Percentiles rank a stretch among this genome's conserved stretches.
phyloP scores from a whole-genome alignment of 2,797 vertebrate genomes.

The Tauraco hartlaubi region DNA sequence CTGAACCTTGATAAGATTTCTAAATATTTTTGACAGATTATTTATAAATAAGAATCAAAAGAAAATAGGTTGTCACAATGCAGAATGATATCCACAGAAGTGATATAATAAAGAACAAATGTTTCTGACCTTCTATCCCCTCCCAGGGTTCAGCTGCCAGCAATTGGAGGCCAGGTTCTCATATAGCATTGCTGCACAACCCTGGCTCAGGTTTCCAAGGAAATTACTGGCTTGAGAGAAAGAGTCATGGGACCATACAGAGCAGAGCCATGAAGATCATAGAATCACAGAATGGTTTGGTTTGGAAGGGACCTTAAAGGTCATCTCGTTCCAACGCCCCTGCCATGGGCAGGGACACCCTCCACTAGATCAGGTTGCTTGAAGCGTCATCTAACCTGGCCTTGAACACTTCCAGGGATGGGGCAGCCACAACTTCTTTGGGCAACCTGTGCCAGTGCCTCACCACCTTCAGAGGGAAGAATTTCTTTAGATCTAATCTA shows the following conservation, averaged over 20 bases:
- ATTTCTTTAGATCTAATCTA: too few species aligned
- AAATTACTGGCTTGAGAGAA: not conserved
- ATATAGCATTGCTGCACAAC: not conserved
- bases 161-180: not conserved
- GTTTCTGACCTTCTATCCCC: not conserved
- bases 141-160: not conserved
- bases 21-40: conserved; percentile 16
- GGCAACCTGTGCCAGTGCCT: too few species aligned
- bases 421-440: too few species aligned
- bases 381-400: too few species aligned
- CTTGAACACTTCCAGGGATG: too few species aligned
- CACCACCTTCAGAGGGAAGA: too few species aligned
- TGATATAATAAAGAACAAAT: not conserved
- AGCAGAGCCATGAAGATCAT: not conserved
- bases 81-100: not conserved
- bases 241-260: not conserved
- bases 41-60: conserved; percentile 7
- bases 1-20: conserved; percentile 14
- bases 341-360: too few species aligned
- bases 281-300: too few species aligned
- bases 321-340: too few species aligned
- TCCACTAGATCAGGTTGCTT: too few species aligned
- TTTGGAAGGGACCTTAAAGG: too few species aligned
- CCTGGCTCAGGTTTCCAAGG: not conserved
- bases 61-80: conserved; percentile 3